These are phyloP conservation scores for Trypoxylus dichotomus DNA, from an alignment of 1,140 invertebrate species.

Conservation along the genomic window DNA sequence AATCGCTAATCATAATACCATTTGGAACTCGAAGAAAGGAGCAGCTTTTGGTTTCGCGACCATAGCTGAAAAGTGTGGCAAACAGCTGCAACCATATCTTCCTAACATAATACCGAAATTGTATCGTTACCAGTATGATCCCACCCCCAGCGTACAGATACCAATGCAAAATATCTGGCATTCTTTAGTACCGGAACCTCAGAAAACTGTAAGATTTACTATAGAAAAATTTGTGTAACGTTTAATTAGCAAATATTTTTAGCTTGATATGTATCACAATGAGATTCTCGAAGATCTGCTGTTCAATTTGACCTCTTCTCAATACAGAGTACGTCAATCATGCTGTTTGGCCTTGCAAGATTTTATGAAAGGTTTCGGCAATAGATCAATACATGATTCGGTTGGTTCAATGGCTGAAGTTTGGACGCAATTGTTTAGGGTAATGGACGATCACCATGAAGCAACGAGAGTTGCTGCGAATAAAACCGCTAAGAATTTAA, in stretches of 20 bases:
- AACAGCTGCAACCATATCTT: constrained; percentile 79
- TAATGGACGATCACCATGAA: constrained; percentile 94
- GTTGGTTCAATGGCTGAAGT: constrained; percentile 66
- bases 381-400: constrained; percentile 53
- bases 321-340: constrained; percentile 89
- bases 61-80: constrained; percentile 77
- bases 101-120: constrained; percentile 86
- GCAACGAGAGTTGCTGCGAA: constrained; percentile 80
- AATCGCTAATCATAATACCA: constrained; percentile 88
- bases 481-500: constrained; percentile 73
- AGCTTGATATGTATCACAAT: constrained; percentile 86
- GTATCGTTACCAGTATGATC: constrained; percentile 89
- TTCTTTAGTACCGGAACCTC: constrained; percentile 82
- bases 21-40: constrained; percentile 91
- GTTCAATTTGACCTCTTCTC: constrained; percentile 76
- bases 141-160: constrained; percentile 85
- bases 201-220: constrained; percentile 68
- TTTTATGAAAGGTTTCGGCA: constrained; percentile 62
- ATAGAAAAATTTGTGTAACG: neutral
- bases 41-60: constrained; percentile 90
- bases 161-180: constrained; percentile 93
- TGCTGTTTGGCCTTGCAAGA: constrained; percentile 86
- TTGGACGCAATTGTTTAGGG: constrained; percentile 82
- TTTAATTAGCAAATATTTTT: constrained; percentile 42
- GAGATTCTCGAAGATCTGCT: constrained; percentile 83